Conservation (phyloP, 2,797 vertebrate genomes). For the Oophaga sylvatica region DNA sequence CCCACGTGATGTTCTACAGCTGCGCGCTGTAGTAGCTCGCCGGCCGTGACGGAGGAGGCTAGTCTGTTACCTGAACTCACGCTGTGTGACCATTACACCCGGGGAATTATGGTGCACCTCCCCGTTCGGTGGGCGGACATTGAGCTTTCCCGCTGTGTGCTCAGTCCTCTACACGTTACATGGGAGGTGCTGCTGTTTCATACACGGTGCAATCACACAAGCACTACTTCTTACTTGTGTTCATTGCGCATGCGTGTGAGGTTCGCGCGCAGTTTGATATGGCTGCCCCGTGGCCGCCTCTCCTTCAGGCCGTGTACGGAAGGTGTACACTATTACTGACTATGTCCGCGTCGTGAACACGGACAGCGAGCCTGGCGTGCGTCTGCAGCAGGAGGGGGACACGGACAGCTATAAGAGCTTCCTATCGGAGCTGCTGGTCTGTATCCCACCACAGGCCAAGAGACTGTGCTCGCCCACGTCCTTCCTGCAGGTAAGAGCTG, state of each 20-base stretch:
- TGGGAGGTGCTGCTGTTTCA: too few species aligned
- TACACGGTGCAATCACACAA: too few species aligned
- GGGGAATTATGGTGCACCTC: background rate
- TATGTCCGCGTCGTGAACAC: constrained; percentile 12
- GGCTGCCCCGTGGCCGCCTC: too few species aligned
- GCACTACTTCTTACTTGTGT: background rate
- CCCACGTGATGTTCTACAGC: background rate
- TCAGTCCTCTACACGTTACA: background rate
- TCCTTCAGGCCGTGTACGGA: constrained; percentile 5
- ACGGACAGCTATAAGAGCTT: background rate
- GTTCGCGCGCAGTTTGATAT: background rate
- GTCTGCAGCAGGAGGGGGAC: constrained; percentile 15
- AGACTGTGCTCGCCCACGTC: background rate
- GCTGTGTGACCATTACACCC: accelerated
- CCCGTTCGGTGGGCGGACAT: background rate
- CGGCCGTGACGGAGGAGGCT: background rate
- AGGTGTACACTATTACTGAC: background rate
- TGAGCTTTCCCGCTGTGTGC: background rate
- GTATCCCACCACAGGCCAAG: constrained; percentile 10
- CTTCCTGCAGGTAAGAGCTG: constrained; percentile 31
- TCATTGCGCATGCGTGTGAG: background rate
- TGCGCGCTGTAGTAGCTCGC: background rate
- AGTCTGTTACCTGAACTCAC: too few species aligned
- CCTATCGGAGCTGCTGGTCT: constrained; percentile 21
- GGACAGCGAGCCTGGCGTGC: too few species aligned